Evolutionary conservation across 2,888 invertebrate genomes (phyloP).

Genomic region (Euzetes globulus): DNA sequence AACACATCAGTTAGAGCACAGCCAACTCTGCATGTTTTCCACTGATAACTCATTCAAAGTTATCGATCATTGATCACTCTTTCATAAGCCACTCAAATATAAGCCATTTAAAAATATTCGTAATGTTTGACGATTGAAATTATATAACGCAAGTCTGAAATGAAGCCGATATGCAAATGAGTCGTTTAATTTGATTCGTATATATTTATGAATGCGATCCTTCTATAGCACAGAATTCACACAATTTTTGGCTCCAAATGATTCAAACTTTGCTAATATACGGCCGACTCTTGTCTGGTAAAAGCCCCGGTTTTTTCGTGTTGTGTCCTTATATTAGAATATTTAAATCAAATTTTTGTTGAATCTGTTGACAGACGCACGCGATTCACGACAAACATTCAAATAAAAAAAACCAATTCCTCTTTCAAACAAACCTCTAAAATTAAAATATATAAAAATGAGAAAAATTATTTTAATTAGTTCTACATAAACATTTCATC

Average conservation of each 20-base stretch:
- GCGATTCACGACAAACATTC: not conserved
- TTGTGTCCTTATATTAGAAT: not conserved
- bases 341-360: slow-evolving; percentile 22
- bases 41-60: not conserved
- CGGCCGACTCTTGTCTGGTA: not conserved
- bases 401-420: not conserved
- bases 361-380: slow-evolving; percentile 24
- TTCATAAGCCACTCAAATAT: not conserved
- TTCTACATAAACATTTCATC: no score
- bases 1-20: not conserved
- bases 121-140: not conserved
- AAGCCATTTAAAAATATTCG: not conserved
- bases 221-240: not conserved
- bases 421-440: not conserved
- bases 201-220: not conserved
- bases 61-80: not conserved
- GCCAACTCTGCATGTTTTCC: slow-evolving; percentile 3
- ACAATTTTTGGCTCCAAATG: not conserved
- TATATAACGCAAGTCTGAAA: not conserved
- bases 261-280: slow-evolving; percentile 1
- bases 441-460: not conserved
- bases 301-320: slow-evolving; percentile 21
- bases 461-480: no score
- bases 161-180: slow-evolving; percentile 11
- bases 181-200: slow-evolving; percentile 13